Percentiles rank a stretch among this genome's conserved stretches.
phyloP scores from a whole-genome alignment of 2,797 vertebrate genomes.

The Okamejei kenojei region DNA sequence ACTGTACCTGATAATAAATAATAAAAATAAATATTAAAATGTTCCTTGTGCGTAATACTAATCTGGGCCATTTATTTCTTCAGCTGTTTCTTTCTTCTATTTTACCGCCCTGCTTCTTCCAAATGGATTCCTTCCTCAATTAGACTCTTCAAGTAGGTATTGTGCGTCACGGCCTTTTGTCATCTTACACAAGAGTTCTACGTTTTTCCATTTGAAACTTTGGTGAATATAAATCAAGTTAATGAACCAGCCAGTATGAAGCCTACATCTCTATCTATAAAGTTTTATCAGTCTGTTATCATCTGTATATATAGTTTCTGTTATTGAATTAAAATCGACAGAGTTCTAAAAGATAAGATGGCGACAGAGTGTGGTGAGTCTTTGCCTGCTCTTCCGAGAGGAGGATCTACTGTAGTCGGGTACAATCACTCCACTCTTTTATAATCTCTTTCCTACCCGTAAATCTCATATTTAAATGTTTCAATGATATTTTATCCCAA shows the following conservation, averaged over 20 bases:
- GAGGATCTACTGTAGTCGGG: too few relatives aligned
- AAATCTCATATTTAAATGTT: too few relatives aligned
- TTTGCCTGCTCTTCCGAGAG: too few relatives aligned
- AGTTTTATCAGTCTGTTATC: background rate
- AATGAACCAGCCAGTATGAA: background rate
- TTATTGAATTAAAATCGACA: background rate
- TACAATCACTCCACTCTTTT: too few relatives aligned
- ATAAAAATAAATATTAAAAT: background rate
- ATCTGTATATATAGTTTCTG: background rate
- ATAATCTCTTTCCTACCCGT: too few relatives aligned
- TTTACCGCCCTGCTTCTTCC: background rate
- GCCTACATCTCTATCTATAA: background rate
- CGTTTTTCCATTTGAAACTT: background rate
- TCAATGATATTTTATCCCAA: too few relatives aligned
- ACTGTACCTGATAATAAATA: background rate
- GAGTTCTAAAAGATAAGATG: too few relatives aligned
- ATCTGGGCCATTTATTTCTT: background rate
- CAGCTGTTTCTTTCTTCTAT: background rate
- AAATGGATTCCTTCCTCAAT: background rate
- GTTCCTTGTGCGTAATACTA: background rate
- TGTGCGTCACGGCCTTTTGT: background rate
- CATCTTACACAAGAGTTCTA: background rate
- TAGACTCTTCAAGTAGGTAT: background rate
- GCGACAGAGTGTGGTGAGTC: too few relatives aligned
- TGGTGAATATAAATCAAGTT: background rate